These are phyloP conservation scores for Aurelia sp. DNA, from an alignment of 30 jellyfish, hydroid and myxozoan species.

Conservation along the genomic window DNA sequence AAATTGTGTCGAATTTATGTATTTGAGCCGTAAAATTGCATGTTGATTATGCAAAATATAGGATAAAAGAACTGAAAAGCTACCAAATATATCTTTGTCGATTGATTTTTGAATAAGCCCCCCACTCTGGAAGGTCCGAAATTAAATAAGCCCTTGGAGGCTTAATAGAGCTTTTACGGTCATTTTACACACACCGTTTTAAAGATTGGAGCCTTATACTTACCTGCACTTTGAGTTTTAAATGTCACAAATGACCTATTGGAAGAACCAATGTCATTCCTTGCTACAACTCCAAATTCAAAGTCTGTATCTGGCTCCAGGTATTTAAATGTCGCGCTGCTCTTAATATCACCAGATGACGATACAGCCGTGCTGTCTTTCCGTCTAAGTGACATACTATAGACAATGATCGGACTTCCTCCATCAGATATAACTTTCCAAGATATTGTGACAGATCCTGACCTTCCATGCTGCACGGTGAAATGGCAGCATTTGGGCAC, in stretches of 20 bases:
- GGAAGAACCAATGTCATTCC: background rate
- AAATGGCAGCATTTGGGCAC: slow-evolving; percentile 7
- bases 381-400: background rate
- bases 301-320: background rate
- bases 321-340: background rate
- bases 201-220: background rate
- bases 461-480: background rate
- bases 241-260: background rate
- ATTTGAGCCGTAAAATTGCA: no score
- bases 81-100: no score
- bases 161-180: no score
- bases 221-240: slow-evolving; percentile 3
- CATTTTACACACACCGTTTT: no score
- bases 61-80: no score
- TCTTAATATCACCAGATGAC: background rate
- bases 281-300: background rate
- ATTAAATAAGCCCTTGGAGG: no score
- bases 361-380: background rate
- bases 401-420: background rate
- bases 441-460: background rate
- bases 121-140: no score
- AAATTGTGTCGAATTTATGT: no score
- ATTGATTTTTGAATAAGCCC: no score
- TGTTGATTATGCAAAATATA: no score
- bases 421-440: background rate